Conservation (phyloP, 2,797 vertebrate species). For the Heterohyrax brucei region DNA sequence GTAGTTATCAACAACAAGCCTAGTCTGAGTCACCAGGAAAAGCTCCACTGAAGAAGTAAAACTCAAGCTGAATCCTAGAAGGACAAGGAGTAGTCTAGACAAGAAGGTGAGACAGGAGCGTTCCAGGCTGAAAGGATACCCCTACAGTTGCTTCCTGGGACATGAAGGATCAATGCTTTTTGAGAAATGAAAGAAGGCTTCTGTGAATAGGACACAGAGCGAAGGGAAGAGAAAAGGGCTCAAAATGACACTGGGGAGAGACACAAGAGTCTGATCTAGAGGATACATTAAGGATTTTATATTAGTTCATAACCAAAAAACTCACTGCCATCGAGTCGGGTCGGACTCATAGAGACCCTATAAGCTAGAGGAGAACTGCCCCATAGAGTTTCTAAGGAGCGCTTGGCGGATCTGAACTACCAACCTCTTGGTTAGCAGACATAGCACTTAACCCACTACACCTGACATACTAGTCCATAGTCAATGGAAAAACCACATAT, state of each 20-base stretch:
- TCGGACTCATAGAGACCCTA: no score
- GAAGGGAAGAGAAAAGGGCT: no score
- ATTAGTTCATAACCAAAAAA: background rate
- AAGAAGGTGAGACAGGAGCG: rapidly evolving
- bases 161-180: rapidly evolving
- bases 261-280: background rate
- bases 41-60: background rate
- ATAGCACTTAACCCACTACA: no score
- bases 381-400: no score
- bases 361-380: no score
- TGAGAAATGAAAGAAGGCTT: background rate
- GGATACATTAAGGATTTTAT: background rate
- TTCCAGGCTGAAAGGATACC: background rate
- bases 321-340: no score
- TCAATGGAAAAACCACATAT: background rate
- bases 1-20: no score
- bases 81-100: background rate
- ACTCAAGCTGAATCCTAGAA: background rate
- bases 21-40: background rate
- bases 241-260: background rate
- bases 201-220: background rate
- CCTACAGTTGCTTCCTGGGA: background rate
- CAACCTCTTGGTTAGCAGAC: no score
- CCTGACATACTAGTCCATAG: background rate
- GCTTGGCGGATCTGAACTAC: no score